A percentile compares a stretch with the other conserved stretches of the same genome.
Evolutionary conservation across 2,888 invertebrate species (phyloP).

Genomic region (Cyrtodaria siliqua): DNA sequence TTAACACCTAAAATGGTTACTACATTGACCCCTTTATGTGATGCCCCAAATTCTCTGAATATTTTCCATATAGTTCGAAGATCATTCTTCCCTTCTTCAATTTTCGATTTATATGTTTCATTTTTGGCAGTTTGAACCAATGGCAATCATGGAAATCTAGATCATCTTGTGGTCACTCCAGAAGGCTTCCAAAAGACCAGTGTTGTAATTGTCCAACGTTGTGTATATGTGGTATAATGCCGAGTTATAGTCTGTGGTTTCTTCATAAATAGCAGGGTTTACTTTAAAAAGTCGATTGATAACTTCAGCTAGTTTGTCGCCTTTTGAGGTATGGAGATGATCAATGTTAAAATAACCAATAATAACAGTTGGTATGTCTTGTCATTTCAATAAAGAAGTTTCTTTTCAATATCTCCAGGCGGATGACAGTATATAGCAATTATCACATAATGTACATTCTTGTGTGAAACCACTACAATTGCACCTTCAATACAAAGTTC

Average conservation of each 20-base stretch:
- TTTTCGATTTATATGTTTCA: too few relatives aligned
- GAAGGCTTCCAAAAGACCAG: neutral
- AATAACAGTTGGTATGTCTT: neutral
- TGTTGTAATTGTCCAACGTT: neutral
- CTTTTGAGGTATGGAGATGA: neutral
- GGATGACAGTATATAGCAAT: constrained; percentile 16
- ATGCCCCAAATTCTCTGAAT: too few relatives aligned
- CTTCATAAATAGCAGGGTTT: neutral
- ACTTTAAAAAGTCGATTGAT: neutral
- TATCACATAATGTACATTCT: neutral
- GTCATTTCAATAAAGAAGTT: too few relatives aligned
- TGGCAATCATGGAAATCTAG: too few relatives aligned
- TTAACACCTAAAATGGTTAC: too few relatives aligned
- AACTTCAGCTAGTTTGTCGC: neutral
- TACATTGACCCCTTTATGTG: too few relatives aligned
- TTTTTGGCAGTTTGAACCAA: too few relatives aligned
- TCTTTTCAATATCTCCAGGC: constrained; percentile 8
- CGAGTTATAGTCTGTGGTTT: neutral
- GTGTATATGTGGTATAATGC: neutral
- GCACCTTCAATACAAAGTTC: constrained; percentile 12
- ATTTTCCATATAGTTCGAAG: too few relatives aligned
- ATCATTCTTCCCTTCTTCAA: too few relatives aligned
- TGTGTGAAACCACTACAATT: constrained; percentile 1
- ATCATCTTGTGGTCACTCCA: too few relatives aligned
- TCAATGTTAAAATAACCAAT: constrained; percentile 24